A percentile compares a stretch with the other conserved stretches of the same genome.
These are phyloP conservation scores for Galerucella calmariensis DNA, from an alignment of 2,888 invertebrate genomes.

Conservation along the genomic window DNA sequence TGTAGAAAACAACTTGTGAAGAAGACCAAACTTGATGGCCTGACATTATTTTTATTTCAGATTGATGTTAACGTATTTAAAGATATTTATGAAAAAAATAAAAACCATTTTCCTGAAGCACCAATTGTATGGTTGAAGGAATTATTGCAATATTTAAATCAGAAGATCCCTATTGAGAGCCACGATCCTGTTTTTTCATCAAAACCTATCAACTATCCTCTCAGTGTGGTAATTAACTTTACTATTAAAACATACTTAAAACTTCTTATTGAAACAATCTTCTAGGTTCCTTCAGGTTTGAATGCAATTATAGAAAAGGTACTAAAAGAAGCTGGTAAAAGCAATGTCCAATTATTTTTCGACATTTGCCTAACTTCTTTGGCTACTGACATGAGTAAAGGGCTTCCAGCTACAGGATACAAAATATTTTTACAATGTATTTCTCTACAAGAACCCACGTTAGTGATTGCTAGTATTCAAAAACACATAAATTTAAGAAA, in stretches of 20 bases:
- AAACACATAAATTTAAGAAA: slow-evolving; percentile 75
- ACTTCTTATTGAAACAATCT: slow-evolving; percentile 41
- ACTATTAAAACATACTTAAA: slow-evolving; percentile 43
- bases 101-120: slow-evolving; percentile 76
- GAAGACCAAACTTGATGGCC: too few species aligned
- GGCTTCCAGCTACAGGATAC: slow-evolving; percentile 74
- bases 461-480: slow-evolving; percentile 71
- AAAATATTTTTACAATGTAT: slow-evolving; percentile 79
- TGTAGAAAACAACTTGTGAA: too few species aligned
- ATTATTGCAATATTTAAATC: slow-evolving; percentile 73
- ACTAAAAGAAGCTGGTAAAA: slow-evolving; percentile 72
- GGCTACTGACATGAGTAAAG: slow-evolving; percentile 79
- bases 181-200: slow-evolving; percentile 72
- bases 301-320: slow-evolving; percentile 64
- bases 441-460: slow-evolving; percentile 73
- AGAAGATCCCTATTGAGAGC: slow-evolving; percentile 72
- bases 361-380: slow-evolving; percentile 77
- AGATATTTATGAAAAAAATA: slow-evolving; percentile 69
- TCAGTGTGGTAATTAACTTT: slow-evolving; percentile 62
- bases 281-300: slow-evolving; percentile 59
- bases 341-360: slow-evolving; percentile 75
- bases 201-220: slow-evolving; percentile 70
- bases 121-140: slow-evolving; percentile 79
- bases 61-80: slow-evolving; percentile 72
- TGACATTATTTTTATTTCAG: slow-evolving; percentile 62